Percentiles rank a stretch among this genome's conserved stretches.
phyloP scores from a whole-genome alignment of 2,888 invertebrate species.

The Dryococelus australis region DNA sequence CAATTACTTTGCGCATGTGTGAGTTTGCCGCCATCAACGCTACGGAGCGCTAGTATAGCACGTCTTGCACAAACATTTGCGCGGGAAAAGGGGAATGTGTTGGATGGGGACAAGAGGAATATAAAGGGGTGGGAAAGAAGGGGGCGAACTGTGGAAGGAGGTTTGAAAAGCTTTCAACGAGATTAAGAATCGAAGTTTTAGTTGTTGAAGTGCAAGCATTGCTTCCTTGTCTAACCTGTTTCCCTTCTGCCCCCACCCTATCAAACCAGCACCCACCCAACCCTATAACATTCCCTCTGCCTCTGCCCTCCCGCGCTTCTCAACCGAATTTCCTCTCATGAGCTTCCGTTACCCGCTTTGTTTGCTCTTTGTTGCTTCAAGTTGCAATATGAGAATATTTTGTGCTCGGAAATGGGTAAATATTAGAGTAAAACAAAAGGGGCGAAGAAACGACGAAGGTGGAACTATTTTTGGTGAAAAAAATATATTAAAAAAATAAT shows the following conservation, averaged over 20 bases:
- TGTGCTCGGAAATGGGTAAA: slow-evolving; percentile 3
- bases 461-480: neutral
- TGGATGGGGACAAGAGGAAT: neutral
- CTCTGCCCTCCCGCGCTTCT: neutral
- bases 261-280: neutral
- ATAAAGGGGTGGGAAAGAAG: neutral
- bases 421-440: neutral
- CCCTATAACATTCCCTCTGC: neutral
- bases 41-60: neutral
- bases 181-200: slow-evolving; percentile 48
- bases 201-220: slow-evolving; percentile 26
- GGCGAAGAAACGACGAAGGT: neutral
- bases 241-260: neutral
- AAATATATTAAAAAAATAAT: neutral
- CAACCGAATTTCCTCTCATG: neutral
- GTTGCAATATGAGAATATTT: slow-evolving; percentile 6
- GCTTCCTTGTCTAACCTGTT: neutral
- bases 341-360: neutral
- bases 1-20: slow-evolving; percentile 27
- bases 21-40: neutral
- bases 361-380: slow-evolving; percentile 9
- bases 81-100: neutral
- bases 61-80: slow-evolving; percentile 11
- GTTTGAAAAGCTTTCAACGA: slow-evolving; percentile 48
- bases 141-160: slow-evolving; percentile 25